Evolutionary conservation across 2,113 vertebrate species (phyloP), one percentile per base, ranked within the genome.

Genomic region (Entomyzon cyanotis): DNA sequence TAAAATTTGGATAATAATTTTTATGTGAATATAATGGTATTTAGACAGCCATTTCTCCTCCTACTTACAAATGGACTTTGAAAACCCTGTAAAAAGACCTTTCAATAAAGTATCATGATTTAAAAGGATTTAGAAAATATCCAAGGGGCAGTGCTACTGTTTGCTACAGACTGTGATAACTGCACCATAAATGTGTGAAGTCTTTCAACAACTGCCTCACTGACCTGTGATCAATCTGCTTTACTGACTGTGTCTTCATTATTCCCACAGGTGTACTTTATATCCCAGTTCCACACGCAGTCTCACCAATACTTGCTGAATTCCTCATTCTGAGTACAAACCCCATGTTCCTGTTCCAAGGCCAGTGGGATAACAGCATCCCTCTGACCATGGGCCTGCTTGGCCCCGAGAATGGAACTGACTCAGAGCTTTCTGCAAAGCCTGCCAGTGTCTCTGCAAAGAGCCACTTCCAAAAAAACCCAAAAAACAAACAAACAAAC

Each of bases 251-350:
- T 39, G 27, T 30, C 33, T 77, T 22, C 7, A 1, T 53, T 31
- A 25, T 60, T 68, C 15, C 64, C 4, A 11, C 12, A 24, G 60
- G 22, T 68, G 39, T 39, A 13, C n/a, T 52, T 33, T 15, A 8
- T 28, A 27, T 18, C 17, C 9, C 8, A 17, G 25, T n/a, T n/a
- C 55, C 39, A 11, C 0, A 1, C 50, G 11, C 1, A 0, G 8
- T 31, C 19, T 46, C 14, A 15, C 3, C 27, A n/a, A 3, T 46
- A 13, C 20, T 68, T 84, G 56, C 16, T 62, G 21, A 53, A 15
- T 11, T 65, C 8, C 35, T 44, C 0, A 0, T 21, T 21, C 28
- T 30, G 7, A 71, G 19, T 11, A 6, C n/a, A 52, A 47, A 4
- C 14, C 21, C 25, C 4, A 4, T 64, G 50, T 5, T 53, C 5